Base-by-base conservation (phyloP, 1,140 invertebrate species). In the Bicyclus anynana region DNA sequence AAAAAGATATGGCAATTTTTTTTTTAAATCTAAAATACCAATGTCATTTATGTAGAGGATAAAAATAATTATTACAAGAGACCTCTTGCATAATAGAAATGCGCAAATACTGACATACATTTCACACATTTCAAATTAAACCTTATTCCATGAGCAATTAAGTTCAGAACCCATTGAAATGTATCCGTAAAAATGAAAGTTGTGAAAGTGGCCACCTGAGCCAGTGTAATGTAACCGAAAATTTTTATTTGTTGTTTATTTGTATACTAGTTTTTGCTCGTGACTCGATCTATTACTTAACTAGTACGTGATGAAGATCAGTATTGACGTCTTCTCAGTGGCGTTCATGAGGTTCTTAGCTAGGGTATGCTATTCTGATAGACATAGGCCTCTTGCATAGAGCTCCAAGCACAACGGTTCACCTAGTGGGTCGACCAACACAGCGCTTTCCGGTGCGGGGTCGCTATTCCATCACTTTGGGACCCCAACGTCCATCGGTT, bases 101-200 rank as follows among this genome's bases (percentile, higher is more conserved):
- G 49, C 42, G 51, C 49, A 49, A 50, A 33, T 21, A 23, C 38
- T 59, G 56, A 52, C 56, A 59, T 18, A 16, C 44, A 59, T 59
- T 37, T 13, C 10, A 47, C 0, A 0, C 2, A 26, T 10, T 47
- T 10, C 10, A 48, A 50, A 47, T 27, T 33, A 12, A 9, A 48
- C 46, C 37, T 46, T 44, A 53, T 46, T 2, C 2, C 0, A 5
- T 18, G 44, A 0, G 0, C 0, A 14, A 9, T 59, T 61, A 51
- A 37, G 50, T 54, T 65, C 0, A 29, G 35, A 26, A 35, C 61
- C 13, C 12, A 20, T 40, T 18, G 27, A 48, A 59, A 59, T 52
- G 49, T 59, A 38, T 18, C 52, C n/a, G 18, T 59, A 59, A 63
- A 58, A 58, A 63, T 53, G 50, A 63, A 58, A 53, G 46, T 52